Base-by-base conservation (phyloP, 2,113 vertebrate species). In the Bufo gargarizans region DNA sequence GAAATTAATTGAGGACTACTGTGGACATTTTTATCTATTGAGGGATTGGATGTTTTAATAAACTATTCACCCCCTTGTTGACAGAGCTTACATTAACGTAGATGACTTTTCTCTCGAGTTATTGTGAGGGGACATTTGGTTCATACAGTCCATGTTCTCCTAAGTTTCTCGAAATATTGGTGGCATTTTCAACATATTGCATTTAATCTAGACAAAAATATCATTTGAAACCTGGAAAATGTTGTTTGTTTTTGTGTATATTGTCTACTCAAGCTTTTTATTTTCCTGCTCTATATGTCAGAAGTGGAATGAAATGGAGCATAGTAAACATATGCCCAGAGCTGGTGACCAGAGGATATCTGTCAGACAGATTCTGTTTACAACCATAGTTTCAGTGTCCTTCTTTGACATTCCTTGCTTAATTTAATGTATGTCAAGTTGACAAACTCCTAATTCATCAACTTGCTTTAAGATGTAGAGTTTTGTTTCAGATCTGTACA, bases 371-470 rank as follows among this genome's bases (percentile, higher is more conserved):
- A 22, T 43, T 58, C 69, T 72, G 17, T 85, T 50, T 49, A 67
- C 43, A 49, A 50, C 61, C 81, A n/a, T 69, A 76, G 45, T 47
- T 71, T 33, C 4, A 19, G 67, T 9, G 13, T 45, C 53, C n/a
- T 55, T 74, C 65, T 85, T 8, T 85, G 83, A 85, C 67, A 85
- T 85, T 74, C 6, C n/a, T 58, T 72, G 83, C 74, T 85, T 72
- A 50, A 33, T 74, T 20, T 72, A 33, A 84, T 84, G 56, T 56
- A 72, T 55, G 50, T 85, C 83, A 74, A 58, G 6, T 69, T 74
- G 14, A 58, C 49, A 17, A 85, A 85, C 58, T 56, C n/a, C 74
- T 56, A 72, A 85, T 72, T 72, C 63, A 71, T 84, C 12, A 56
- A 22, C 47, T 53, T 22, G 20, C 20, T 84, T 84, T 53, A 53